phyloP scores from a whole-genome alignment of 2,888 invertebrate species.

The Crocallis elinguaria region DNA sequence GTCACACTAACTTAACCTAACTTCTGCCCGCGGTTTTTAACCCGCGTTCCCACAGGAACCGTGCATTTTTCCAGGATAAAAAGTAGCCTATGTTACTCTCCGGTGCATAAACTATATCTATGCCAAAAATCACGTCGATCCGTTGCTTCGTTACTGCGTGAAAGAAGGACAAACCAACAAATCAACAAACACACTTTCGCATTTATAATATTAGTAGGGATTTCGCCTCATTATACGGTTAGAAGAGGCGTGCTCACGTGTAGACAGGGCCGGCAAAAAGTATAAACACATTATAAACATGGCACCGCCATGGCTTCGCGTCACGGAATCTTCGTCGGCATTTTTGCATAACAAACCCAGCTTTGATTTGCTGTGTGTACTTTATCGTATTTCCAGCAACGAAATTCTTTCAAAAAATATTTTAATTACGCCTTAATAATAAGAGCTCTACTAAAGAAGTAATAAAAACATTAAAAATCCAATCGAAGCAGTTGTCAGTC shows the following conservation, averaged over 20 bases:
- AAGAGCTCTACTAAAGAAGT: not conserved
- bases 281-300: constrained; percentile 75
- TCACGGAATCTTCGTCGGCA: constrained; percentile 78
- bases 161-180: too few species aligned
- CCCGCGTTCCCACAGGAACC: too few species aligned
- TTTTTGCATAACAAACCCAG: constrained; percentile 78
- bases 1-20: too few species aligned
- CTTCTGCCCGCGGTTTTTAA: too few species aligned
- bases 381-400: constrained; percentile 51
- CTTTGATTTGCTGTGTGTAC: constrained; percentile 68
- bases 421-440: not conserved
- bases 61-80: too few species aligned
- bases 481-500: constrained; percentile 25
- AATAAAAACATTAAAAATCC: constrained; percentile 1
- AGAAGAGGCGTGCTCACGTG: constrained; percentile 59
- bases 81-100: too few species aligned
- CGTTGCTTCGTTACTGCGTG: too few species aligned
- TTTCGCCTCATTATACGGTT: constrained; percentile 57
- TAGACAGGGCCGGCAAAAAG: constrained; percentile 60
- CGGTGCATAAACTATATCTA: too few species aligned
- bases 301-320: constrained; percentile 65
- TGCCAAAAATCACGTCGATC: too few species aligned
- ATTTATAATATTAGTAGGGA: too few species aligned
- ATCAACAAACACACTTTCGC: too few species aligned
- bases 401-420: not conserved